These are phyloP conservation scores for Colletes collaris DNA, from an alignment of 2,888 invertebrate species.

Conservation along the genomic window DNA sequence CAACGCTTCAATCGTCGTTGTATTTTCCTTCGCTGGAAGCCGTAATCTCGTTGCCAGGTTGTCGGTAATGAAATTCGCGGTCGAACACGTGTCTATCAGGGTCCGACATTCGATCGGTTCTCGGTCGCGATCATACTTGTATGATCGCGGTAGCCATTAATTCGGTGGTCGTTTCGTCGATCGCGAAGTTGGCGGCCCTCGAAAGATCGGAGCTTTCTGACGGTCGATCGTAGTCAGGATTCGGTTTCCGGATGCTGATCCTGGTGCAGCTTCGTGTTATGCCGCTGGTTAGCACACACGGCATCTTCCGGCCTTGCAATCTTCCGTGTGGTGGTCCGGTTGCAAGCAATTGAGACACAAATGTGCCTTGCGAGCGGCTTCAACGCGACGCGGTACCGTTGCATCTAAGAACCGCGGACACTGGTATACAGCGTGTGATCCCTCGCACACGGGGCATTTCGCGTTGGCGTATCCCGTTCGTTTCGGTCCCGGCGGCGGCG, in stretches of 20 bases:
- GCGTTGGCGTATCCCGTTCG: too few relatives aligned
- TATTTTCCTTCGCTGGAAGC: neutral
- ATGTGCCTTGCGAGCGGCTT: neutral
- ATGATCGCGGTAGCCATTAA: neutral
- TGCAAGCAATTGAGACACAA: conserved; percentile 9
- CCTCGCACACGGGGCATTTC: neutral
- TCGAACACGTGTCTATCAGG: conserved; percentile 4
- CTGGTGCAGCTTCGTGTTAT: conserved; percentile 1
- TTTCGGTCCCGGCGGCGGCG: too few relatives aligned
- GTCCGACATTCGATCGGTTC: neutral
- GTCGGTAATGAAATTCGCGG: conserved; percentile 3
- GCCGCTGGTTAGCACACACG: neutral
- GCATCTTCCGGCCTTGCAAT: conserved; percentile 5
- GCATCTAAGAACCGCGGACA: neutral
- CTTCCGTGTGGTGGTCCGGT: neutral
- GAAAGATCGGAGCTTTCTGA: too few relatives aligned
- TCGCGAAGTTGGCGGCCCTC: too few relatives aligned
- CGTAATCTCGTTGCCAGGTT: neutral
- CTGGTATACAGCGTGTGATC: neutral
- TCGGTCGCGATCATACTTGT: neutral
- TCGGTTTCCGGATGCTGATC: neutral
- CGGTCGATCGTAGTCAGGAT: neutral
- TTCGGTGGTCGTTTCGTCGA: neutral
- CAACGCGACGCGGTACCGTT: neutral
- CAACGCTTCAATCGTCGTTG: neutral